Conservation (phyloP, 2,888 invertebrate genomes). For the Luffia ferchaultella region DNA sequence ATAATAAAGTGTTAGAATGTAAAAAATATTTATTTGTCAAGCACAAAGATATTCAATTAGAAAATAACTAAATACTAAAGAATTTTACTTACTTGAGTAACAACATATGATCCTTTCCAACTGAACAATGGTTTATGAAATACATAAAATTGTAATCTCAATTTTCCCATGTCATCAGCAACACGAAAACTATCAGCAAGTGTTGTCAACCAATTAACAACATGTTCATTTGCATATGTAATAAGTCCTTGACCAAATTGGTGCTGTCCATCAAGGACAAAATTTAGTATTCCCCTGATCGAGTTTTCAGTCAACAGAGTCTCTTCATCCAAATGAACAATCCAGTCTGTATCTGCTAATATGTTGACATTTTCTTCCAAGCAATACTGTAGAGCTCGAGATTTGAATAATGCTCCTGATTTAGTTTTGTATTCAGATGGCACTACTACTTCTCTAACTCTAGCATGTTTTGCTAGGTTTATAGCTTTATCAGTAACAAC, state of each 20-base stretch:
- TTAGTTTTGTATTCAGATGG: slow-evolving; percentile 87
- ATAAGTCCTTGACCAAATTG: slow-evolving; percentile 96
- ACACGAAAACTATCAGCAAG: slow-evolving; percentile 95
- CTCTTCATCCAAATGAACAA: slow-evolving; percentile 97
- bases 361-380: slow-evolving; percentile 89
- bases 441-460: slow-evolving; percentile 89
- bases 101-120: slow-evolving; percentile 98
- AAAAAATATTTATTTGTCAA: neutral
- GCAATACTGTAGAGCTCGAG: slow-evolving; percentile 94
- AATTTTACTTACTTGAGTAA: slow-evolving; percentile 78
- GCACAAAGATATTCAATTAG: neutral
- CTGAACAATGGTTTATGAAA: slow-evolving; percentile 96
- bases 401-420: slow-evolving; percentile 92
- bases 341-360: slow-evolving; percentile 90
- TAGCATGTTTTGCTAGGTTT: slow-evolving; percentile 77
- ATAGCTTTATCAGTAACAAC: slow-evolving; percentile 93
- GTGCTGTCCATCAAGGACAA: slow-evolving; percentile 92
- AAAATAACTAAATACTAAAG: neutral
- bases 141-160: slow-evolving; percentile 89
- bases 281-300: slow-evolving; percentile 89
- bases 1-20: neutral
- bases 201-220: slow-evolving; percentile 97
- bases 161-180: slow-evolving; percentile 97
- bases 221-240: slow-evolving; percentile 95
- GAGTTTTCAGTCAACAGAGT: slow-evolving; percentile 93